Evolutionary conservation across 2,113 vertebrate species (phyloP).

Genomic region (Leucoraja erinaceus): DNA sequence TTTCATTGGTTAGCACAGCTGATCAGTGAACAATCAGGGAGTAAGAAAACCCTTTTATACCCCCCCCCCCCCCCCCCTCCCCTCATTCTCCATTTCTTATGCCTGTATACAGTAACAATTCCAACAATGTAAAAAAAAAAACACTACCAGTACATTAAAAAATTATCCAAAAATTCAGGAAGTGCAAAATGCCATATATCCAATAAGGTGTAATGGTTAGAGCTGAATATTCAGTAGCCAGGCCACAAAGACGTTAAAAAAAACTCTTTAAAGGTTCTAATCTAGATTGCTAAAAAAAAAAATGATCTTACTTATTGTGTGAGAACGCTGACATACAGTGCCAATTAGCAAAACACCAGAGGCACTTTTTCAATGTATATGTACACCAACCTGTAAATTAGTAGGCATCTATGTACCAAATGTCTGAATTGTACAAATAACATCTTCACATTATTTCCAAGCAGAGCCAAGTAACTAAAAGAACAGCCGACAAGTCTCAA

Average conservation of each 20-base stretch:
- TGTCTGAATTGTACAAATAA: constrained; percentile 38
- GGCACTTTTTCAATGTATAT: not conserved
- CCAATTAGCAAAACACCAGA: constrained; percentile 40
- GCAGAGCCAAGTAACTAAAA: constrained; percentile 42
- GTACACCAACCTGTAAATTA: constrained; percentile 38
- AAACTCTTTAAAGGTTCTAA: not conserved
- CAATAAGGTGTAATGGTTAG: constrained; percentile 31
- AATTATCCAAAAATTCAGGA: constrained; percentile 5
- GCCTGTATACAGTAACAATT: constrained; percentile 31
- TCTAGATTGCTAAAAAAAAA: not conserved
- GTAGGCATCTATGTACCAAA: constrained; percentile 42
- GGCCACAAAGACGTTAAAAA: not conserved
- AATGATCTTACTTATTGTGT: constrained; percentile 40
- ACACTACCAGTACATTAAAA: not conserved
- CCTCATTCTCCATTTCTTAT: not conserved
- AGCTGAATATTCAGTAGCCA: constrained; percentile 35
- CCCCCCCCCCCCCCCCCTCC: not conserved
- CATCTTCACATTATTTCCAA: constrained; percentile 46
- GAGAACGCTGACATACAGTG: constrained; percentile 44
- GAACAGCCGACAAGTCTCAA: constrained; percentile 24
- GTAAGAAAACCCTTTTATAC: not conserved
- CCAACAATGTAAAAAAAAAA: constrained; percentile 29
- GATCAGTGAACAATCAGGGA: constrained; percentile 15
- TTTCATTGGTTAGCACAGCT: constrained; percentile 24
- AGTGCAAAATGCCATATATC: constrained; percentile 38